Conservation (phyloP, 1,140 invertebrate species). For the Panagrolaimus sp. region DNA sequence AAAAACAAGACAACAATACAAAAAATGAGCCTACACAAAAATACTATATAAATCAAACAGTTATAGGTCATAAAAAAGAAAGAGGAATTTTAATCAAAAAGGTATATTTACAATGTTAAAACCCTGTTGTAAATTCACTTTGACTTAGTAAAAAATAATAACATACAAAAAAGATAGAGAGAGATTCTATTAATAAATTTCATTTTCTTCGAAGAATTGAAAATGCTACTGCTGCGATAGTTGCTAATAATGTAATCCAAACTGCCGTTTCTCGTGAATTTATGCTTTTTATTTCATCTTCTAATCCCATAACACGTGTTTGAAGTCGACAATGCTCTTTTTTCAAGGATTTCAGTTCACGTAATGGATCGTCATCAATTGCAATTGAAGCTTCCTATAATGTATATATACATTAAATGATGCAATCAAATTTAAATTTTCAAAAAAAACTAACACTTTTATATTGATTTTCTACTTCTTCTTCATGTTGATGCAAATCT, state of each 20-base stretch:
- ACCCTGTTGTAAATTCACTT: no score
- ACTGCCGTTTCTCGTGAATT: constrained; percentile 25
- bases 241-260: constrained; percentile 14
- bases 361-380: constrained; percentile 42
- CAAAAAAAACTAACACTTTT: not conserved
- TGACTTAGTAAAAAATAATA: no score
- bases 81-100: no score
- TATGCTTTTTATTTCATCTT: constrained; percentile 34
- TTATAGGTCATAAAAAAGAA: no score
- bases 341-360: constrained; percentile 37
- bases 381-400: constrained; percentile 25
- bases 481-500: not conserved
- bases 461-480: constrained; percentile 2
- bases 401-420: not conserved
- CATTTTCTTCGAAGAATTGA: not conserved
- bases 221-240: not conserved
- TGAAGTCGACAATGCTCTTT: constrained; percentile 39
- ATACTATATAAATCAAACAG: no score
- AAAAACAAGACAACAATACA: no score
- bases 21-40: no score
- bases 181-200: no score
- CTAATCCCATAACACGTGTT: constrained; percentile 39
- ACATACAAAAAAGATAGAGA: no score
- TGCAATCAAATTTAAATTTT: constrained; percentile 8
- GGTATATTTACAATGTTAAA: no score